Evolutionary conservation across 2,888 invertebrate genomes (phyloP), one percentile per base, ranked within the genome.

Genomic region (Oxytorus armatus): DNA sequence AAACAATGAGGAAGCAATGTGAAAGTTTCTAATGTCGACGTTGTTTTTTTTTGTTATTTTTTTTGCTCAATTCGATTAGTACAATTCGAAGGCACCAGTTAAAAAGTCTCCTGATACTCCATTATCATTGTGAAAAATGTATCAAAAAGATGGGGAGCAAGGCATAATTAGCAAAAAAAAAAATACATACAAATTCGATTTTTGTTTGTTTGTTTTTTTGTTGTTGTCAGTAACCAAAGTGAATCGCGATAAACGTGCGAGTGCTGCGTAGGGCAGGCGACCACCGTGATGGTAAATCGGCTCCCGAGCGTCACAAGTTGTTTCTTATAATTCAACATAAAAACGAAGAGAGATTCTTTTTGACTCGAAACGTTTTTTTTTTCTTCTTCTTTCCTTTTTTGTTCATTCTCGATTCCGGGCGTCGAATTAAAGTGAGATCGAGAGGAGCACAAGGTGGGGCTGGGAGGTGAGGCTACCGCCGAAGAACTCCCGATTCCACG

Each of bases 201-300:
- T 36, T 49, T 21, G 18, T 21, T 49, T 21, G 21, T 25, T 29
- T 18, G 55, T 68, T 44, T 51, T 68, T 29, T 55, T 16, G 11
- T 18, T 18, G 3, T 49, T 21, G 11, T 55, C 39, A 8, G 39
- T 33, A 49, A 33, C 1, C 49, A n/a, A 65, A 49, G 16, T 16
- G 42, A n/a, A 21, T 49, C 21, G 11, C 44, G 44, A 25, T 63
- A 42, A 63, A 44, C 4, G 33, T 29, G 16, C 11, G 47, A 18
- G 47, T n/a, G 14, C 10, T 7, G 25, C 14, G 36, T 21, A 49
- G 16, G 29, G 39, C 8, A 10, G 44, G 61, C 75, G 83, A 83
- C 83, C 83, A 83, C 83, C 83, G 73, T 80, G 78, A 83, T 55
- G 69, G 77, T 74, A 33, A n/a, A 65, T 77, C 29, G 70, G 75